Evolutionary conservation across 2,888 invertebrate species (phyloP).

Genomic region (Tetheella fluctuosa): DNA sequence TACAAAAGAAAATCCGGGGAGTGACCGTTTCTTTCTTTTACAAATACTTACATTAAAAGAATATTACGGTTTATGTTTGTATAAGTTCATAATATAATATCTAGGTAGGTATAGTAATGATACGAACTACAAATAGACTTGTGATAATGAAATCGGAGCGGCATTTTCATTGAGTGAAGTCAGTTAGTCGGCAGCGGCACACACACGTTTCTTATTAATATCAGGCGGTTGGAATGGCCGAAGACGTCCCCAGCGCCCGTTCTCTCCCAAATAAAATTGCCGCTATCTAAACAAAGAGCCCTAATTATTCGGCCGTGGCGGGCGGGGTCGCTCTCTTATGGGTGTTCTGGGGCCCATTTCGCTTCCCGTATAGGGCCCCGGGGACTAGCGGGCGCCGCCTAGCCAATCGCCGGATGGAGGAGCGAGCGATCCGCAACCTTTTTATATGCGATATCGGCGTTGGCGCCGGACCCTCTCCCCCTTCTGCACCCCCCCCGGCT

Average conservation of each 20-base stretch:
- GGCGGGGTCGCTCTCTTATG: slow-evolving; percentile 88
- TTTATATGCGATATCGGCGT: slow-evolving; percentile 82
- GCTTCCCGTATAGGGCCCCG: slow-evolving; percentile 86
- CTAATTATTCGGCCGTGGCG: slow-evolving; percentile 87
- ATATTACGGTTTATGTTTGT: too few relatives aligned
- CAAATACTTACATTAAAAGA: too few relatives aligned
- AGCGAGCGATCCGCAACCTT: slow-evolving; percentile 84
- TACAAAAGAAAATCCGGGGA: neutral
- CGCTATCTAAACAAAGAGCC: slow-evolving; percentile 86
- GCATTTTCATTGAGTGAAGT: slow-evolving; percentile 48
- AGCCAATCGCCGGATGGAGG: slow-evolving; percentile 85
- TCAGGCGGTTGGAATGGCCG: slow-evolving; percentile 78
- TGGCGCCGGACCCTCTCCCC: slow-evolving; percentile 69
- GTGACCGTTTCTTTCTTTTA: too few relatives aligned
- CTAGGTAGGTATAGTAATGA: too few relatives aligned
- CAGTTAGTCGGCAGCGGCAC: slow-evolving; percentile 60
- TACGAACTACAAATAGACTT: slow-evolving; percentile 11
- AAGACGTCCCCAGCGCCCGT: slow-evolving; percentile 82
- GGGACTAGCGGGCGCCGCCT: slow-evolving; percentile 86
- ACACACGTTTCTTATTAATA: slow-evolving; percentile 84
- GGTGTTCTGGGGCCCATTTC: slow-evolving; percentile 88
- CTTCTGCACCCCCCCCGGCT: slow-evolving; percentile 45
- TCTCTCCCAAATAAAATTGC: slow-evolving; percentile 85
- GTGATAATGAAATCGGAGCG: slow-evolving; percentile 52
- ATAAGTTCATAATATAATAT: too few relatives aligned